Evolutionary conservation across 2,888 invertebrate genomes (phyloP), one percentile per base, ranked within the genome.

Genomic region (Cantharis lateralis): DNA sequence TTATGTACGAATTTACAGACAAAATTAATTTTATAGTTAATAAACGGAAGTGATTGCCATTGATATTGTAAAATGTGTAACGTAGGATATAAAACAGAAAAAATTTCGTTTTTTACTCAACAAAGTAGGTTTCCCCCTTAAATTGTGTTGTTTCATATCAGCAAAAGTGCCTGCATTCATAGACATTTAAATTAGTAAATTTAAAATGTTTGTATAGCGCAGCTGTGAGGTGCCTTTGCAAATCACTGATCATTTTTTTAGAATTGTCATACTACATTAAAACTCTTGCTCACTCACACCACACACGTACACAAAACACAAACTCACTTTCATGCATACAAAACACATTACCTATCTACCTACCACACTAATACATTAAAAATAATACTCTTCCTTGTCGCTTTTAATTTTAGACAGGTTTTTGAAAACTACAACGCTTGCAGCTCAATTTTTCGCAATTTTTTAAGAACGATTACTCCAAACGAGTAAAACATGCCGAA

Each of bases 161-260:
- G 77, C 75, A 77, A 78, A 78, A 79, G 79, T 79, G 79, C 79
- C 79, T 79, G 77, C 75, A 77, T 79, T 76, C 71, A 63, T 77
- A 78, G 73, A 73, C 71, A 48, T 75, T 72, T 71, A 71, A 71
- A 62, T 75, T 71, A 75, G 64, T 75, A 66, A 68, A 48, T 48
- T 48, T 48, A 61, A 77, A 69, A 63, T 71, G 68, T 75, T 75
- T 75, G 71, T 77, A 74, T 73, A 77, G 75, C n/a, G 78, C 78
- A 80, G 80, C 80, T 80, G 79, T 78, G 77, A 78, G 82, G 82
- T 82, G 82, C 82, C 82, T 82, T 82, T 80, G 78, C 78, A 74
- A 74, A 76, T 76, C 78, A 78, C 76, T 71, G 78, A 71, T 76
- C 64, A 66, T 66, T 66, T 20, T 66, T 66, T 20, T 20, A 24